Evolutionary conservation across 2,113 vertebrate species (phyloP).

Genomic region (Perca fluviatilis): DNA sequence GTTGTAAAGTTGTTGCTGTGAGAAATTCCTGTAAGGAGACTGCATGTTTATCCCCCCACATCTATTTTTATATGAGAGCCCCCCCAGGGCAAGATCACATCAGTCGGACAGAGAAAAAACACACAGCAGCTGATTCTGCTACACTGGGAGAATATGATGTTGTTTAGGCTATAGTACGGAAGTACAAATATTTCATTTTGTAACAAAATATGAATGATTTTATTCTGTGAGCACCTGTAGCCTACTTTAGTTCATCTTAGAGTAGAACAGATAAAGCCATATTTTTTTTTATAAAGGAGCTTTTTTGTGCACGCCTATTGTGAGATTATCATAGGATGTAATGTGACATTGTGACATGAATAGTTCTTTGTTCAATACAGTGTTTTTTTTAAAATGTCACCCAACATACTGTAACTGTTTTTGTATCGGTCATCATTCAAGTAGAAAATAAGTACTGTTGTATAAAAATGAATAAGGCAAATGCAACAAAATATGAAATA

Average conservation of each 20-base stretch:
- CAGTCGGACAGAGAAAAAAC: neutral
- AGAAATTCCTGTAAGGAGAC: neutral
- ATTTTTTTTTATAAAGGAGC: neutral
- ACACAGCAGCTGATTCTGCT: constrained; percentile 7
- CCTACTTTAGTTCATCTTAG: neutral
- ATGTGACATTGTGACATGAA: neutral
- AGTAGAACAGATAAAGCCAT: neutral
- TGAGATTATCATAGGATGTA: neutral
- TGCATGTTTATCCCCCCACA: neutral
- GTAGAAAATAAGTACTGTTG: too few relatives aligned
- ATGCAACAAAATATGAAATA: too few relatives aligned
- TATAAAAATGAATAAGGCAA: too few relatives aligned
- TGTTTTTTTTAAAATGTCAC: neutral
- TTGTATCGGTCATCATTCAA: too few relatives aligned
- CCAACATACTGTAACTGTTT: too few relatives aligned
- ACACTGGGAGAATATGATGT: neutral
- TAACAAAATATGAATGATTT: neutral
- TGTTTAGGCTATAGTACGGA: neutral
- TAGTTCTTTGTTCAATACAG: neutral
- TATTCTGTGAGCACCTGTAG: neutral
- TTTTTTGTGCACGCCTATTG: neutral
- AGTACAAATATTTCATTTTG: neutral
- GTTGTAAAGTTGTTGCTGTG: constrained; percentile 38
- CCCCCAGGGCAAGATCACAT: constrained; percentile 18
- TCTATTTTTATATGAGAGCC: constrained; percentile 59